phyloP scores from a whole-genome alignment of 2,888 invertebrate genomes.

The Apeira syringaria region DNA sequence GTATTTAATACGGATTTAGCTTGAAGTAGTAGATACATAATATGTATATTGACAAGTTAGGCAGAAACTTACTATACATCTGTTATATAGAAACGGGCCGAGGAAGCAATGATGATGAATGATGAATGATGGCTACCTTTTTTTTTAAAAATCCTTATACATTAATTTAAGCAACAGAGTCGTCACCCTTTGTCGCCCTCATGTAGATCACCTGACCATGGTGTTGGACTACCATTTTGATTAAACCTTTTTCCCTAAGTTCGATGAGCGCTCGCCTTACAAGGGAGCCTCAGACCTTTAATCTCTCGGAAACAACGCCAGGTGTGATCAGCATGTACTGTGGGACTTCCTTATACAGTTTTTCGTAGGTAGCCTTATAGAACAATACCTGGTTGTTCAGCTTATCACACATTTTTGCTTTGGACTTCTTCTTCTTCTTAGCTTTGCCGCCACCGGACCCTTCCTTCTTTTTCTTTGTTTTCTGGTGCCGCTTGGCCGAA shows the following conservation, averaged over 20 bases:
- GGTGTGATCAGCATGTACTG: slow-evolving; percentile 99
- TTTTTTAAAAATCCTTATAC: slow-evolving; percentile 71
- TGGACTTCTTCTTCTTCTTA: slow-evolving; percentile 99
- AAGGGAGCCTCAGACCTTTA: slow-evolving; percentile 98
- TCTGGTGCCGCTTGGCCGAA: slow-evolving; percentile 95
- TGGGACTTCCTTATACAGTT: slow-evolving; percentile 97
- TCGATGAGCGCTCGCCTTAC: slow-evolving; percentile 97
- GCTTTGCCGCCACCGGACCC: slow-evolving; percentile 97
- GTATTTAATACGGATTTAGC: too few relatives aligned
- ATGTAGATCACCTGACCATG: slow-evolving; percentile 99
- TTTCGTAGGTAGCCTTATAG: slow-evolving; percentile 99
- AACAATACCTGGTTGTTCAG: slow-evolving; percentile 99
- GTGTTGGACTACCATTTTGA: slow-evolving; percentile 98
- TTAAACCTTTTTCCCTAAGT: slow-evolving; percentile 96
- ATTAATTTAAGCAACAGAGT: slow-evolving; percentile 87
- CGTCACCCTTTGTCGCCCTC: slow-evolving; percentile 97
- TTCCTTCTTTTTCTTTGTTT: slow-evolving; percentile 97
- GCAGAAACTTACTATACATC: too few relatives aligned
- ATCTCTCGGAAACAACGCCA: slow-evolving; percentile 98
- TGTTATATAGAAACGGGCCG: too few relatives aligned
- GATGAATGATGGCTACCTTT: too few relatives aligned
- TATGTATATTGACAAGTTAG: too few relatives aligned
- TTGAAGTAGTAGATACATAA: too few relatives aligned
- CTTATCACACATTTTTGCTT: slow-evolving; percentile 99
- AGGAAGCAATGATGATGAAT: too few relatives aligned